Evolutionary conservation across 1,140 invertebrate genomes (phyloP), one percentile per base, ranked within the genome.

Genomic region (Drosophila tani): DNA sequence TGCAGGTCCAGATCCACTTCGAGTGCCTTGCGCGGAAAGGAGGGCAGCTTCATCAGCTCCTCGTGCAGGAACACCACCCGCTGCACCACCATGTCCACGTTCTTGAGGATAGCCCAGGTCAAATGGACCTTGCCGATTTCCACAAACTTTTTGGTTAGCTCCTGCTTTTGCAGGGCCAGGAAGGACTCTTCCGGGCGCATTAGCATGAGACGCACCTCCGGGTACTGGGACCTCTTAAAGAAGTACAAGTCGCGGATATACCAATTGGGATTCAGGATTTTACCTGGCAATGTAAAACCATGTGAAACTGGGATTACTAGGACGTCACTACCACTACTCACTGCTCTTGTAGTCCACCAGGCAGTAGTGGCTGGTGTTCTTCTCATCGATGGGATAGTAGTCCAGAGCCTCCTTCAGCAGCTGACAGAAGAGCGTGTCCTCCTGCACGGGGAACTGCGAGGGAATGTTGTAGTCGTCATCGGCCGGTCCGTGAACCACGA

Each of bases 221-320:
- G 99, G 93, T 99, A 99, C 92, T 99, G 98, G 0, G 98, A 99
- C 21, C 99, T 95, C 92, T 99, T 99, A 93, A 99, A 99, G 93
- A 99, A 99, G 93, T 99, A 99, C 93, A 98, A 98, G 91, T 99
- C 99, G 53, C 99, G 94, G 0, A 99, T 98, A 93, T 98, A 99
- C 21, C 97, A 96, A 66, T 97, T 96, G 1, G 98, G 96, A 93
- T 99, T 99, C 82, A 92, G 82, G 63, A 76, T 92, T 81, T 92
- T 92, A 43, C 63, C 91, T 92, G 35, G 0, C 11, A 1, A 38
- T 2, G 3, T 1, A 50, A 15, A 8, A 35, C 0, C 6, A 8
- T 3, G 6, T 15, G 8, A 6, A n/a, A 3, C 11, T 7, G 0
- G 5, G 5, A 12, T 17, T 0, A 21, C 2, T 1, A 11, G 2